Evolutionary conservation across 23 tunicate genomes (phyloP).

Genomic region (Halocynthia aurantium): DNA sequence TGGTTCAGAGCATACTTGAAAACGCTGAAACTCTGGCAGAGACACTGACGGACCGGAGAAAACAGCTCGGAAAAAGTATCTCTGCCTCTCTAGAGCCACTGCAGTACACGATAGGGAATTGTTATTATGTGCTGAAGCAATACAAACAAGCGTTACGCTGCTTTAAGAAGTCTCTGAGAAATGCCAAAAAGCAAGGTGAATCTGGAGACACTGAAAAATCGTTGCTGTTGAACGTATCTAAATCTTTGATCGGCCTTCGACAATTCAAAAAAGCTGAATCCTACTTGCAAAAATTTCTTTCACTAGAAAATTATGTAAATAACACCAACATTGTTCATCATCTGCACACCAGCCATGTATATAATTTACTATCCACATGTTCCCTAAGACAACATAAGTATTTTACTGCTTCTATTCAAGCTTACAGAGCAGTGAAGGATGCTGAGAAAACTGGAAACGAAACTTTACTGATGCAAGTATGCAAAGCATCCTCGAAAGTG

Average conservation of each 20-base stretch:
- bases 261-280: slow-evolving; percentile 14
- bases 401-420: too few species aligned
- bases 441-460: too few species aligned
- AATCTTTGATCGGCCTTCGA: slow-evolving; percentile 10
- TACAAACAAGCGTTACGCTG: slow-evolving; percentile 2
- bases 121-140: slow-evolving; percentile 1
- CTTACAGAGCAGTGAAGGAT: too few species aligned
- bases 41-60: not conserved
- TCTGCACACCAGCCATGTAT: slow-evolving; percentile 4
- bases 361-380: not conserved
- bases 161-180: slow-evolving; percentile 14
- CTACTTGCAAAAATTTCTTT: not conserved
- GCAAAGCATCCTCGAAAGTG: too few species aligned
- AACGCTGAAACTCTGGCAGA: slow-evolving; percentile 5
- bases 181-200: not conserved
- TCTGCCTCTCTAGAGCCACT: slow-evolving; percentile 9
- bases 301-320: not conserved
- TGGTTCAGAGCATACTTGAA: not conserved
- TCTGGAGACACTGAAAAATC: slow-evolving; percentile 7
- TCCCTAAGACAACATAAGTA: slow-evolving; percentile 11
- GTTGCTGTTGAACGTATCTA: slow-evolving; percentile 4
- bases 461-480: too few species aligned
- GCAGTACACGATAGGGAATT: slow-evolving; percentile 13
- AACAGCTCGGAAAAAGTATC: not conserved
- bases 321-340: slow-evolving; percentile 2